These are phyloP conservation scores for Brachynemurus nebulosus DNA, from an alignment of 2,888 invertebrate species.

Conservation along the genomic window DNA sequence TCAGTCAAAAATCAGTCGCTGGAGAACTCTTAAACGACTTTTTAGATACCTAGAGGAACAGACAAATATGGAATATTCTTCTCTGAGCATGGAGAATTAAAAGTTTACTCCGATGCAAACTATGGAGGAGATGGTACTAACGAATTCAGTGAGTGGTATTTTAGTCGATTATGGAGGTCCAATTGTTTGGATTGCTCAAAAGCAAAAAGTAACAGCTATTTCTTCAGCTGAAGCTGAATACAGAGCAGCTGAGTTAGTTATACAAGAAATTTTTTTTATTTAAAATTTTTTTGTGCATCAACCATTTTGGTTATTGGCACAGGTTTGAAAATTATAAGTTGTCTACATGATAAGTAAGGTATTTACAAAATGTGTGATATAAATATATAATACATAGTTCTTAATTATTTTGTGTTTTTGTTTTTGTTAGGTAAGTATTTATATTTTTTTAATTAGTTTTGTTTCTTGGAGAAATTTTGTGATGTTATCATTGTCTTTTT, in stretches of 20 bases:
- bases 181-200: slow-evolving; percentile 20
- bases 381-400: too few relatives aligned
- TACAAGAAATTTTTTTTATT: slow-evolving; percentile 17
- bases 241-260: slow-evolving; percentile 14
- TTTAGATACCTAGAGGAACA: slow-evolving; percentile 18
- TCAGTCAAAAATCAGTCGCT: slow-evolving; percentile 16
- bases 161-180: slow-evolving; percentile 20
- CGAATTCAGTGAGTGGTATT: slow-evolving; percentile 21
- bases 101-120: slow-evolving; percentile 16
- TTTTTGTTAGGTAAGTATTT: too few relatives aligned
- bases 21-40: slow-evolving; percentile 18
- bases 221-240: slow-evolving; percentile 19
- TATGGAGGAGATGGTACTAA: slow-evolving; percentile 17
- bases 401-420: too few relatives aligned
- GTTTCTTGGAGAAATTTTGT: too few relatives aligned
- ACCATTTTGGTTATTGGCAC: too few relatives aligned
- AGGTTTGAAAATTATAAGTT: too few relatives aligned
- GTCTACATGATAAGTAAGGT: too few relatives aligned
- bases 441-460: too few relatives aligned
- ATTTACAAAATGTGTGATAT: too few relatives aligned
- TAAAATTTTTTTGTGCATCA: too few relatives aligned
- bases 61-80: slow-evolving; percentile 18
- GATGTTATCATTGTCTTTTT: too few relatives aligned
- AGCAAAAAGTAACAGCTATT: slow-evolving; percentile 14
- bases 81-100: slow-evolving; percentile 14